Evolutionary conservation across 2,797 vertebrate genomes (phyloP).

Genomic region (Petrocephalus schoutedeni): DNA sequence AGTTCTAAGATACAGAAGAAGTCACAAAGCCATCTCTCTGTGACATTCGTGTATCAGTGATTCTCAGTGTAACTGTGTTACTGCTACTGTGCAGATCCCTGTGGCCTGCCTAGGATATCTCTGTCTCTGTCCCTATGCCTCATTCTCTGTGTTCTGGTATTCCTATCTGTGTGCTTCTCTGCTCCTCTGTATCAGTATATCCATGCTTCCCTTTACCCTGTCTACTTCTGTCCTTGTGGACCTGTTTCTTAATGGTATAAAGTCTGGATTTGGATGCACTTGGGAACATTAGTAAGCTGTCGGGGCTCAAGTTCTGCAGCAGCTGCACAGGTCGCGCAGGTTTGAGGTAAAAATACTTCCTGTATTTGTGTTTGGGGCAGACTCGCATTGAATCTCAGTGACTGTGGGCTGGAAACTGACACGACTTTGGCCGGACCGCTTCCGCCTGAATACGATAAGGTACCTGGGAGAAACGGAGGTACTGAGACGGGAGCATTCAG

Average conservation of each 20-base stretch:
- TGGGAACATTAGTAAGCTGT: constrained; percentile 17
- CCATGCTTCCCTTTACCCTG: background rate
- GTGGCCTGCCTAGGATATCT: background rate
- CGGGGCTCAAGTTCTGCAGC: constrained; percentile 16
- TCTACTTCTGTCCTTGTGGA: background rate
- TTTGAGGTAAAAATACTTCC: constrained; percentile 35
- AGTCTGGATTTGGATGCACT: background rate
- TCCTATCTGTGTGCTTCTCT: background rate
- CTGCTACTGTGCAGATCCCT: background rate
- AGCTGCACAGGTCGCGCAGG: constrained; percentile 25
- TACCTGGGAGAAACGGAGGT: constrained; percentile 16
- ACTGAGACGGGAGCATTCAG: background rate
- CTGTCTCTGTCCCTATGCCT: background rate
- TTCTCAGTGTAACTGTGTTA: background rate
- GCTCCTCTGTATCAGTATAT: background rate
- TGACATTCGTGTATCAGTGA: background rate
- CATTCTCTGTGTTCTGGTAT: background rate
- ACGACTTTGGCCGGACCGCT: constrained; percentile 2
- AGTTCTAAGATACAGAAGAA: background rate
- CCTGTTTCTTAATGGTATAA: background rate
- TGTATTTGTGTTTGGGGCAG: constrained; percentile 33
- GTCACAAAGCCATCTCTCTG: background rate
- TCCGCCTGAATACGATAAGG: constrained; percentile 1
- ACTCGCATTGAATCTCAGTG: constrained; percentile 21
- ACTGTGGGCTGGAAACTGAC: constrained; percentile 29